phyloP scores from a whole-genome alignment of 2,888 invertebrate genomes.

The Taenaris catops region DNA sequence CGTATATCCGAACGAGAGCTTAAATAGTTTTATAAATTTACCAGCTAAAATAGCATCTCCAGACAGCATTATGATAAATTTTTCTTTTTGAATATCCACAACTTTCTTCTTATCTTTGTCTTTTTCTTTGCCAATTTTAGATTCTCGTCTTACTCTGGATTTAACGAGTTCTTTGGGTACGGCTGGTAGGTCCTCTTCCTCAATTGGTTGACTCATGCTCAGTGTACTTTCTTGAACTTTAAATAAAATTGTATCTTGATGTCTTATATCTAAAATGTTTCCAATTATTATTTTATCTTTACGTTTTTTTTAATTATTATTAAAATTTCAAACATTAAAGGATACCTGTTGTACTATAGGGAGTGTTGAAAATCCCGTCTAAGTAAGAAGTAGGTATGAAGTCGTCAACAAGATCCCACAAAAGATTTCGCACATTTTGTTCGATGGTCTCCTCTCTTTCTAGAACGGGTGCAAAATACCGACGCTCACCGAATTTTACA shows the following conservation, averaged over 20 bases:
- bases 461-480: constrained; percentile 51
- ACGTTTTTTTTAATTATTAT: too few species aligned
- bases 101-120: constrained; percentile 36
- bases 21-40: too few species aligned
- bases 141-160: constrained; percentile 1
- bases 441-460: constrained; percentile 32
- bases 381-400: constrained; percentile 47
- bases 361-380: constrained; percentile 50
- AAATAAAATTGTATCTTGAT: constrained; percentile 51
- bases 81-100: constrained; percentile 32
- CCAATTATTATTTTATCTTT: not conserved
- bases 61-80: constrained; percentile 42
- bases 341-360: constrained; percentile 46
- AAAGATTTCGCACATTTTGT: constrained; percentile 34
- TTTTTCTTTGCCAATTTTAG: constrained; percentile 22
- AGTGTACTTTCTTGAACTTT: constrained; percentile 42
- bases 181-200: constrained; percentile 4
- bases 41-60: constrained; percentile 53
- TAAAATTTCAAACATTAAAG: too few species aligned
- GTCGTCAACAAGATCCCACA: constrained; percentile 42
- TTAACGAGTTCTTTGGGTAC: constrained; percentile 4
- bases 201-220: constrained; percentile 17
- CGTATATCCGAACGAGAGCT: too few species aligned
- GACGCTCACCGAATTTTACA: constrained; percentile 43
- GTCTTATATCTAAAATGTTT: constrained; percentile 45